Percentiles rank a stretch among this genome's conserved stretches.
These are phyloP conservation scores for Temnothorax ravouxi DNA, from an alignment of 2,888 invertebrate genomes.

Conservation along the genomic window DNA sequence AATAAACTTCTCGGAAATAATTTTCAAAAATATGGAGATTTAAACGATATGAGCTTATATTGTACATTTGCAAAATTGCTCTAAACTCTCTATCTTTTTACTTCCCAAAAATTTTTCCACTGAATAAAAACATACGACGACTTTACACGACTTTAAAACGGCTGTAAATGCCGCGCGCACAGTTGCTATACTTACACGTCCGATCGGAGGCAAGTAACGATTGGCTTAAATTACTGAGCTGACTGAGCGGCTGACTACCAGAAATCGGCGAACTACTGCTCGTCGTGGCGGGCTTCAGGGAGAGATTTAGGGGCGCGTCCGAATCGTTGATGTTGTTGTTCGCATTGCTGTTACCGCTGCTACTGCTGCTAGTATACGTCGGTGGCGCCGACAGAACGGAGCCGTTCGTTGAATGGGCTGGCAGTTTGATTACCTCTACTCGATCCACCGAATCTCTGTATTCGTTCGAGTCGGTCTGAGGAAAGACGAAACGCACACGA, in stretches of 20 bases:
- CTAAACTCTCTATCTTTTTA: neutral
- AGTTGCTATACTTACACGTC: constrained; percentile 86
- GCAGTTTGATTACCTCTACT: constrained; percentile 94
- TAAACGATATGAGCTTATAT: neutral
- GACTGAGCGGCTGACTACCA: constrained; percentile 84
- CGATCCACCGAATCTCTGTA: constrained; percentile 88
- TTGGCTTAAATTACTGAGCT: constrained; percentile 85
- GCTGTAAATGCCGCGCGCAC: neutral
- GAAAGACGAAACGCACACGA: constrained; percentile 19
- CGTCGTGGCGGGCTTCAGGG: constrained; percentile 90
- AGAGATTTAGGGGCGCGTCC: constrained; percentile 94
- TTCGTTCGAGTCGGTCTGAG: constrained; percentile 81
- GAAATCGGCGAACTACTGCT: constrained; percentile 82
- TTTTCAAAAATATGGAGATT: neutral
- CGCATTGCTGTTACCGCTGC: constrained; percentile 85
- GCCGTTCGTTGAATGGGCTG: constrained; percentile 87
- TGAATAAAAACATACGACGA: neutral
- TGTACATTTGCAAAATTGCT: neutral
- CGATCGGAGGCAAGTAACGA: constrained; percentile 86
- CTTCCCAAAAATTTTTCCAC: neutral
- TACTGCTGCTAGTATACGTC: constrained; percentile 86
- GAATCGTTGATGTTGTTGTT: constrained; percentile 88
- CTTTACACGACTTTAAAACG: neutral
- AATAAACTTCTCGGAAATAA: neutral
- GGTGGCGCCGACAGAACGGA: constrained; percentile 87